Conservation (phyloP, 2,797 vertebrate genomes). For the Coreius guichenoti region DNA sequence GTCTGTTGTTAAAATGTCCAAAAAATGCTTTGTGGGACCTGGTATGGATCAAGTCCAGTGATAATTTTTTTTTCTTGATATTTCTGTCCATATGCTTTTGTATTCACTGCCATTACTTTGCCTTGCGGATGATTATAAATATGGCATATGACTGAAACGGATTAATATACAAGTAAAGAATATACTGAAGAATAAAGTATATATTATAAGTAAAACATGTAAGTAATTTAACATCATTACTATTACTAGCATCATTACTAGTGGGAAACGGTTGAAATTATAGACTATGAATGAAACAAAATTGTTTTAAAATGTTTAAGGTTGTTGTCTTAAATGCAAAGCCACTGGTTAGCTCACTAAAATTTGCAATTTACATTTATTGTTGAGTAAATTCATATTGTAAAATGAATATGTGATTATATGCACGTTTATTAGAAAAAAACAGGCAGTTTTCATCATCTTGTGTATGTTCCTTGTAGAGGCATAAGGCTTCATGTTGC, state of each 20-base stretch:
- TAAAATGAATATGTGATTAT: not conserved
- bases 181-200: not conserved
- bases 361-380: not conserved
- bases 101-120: not conserved
- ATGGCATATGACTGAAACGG: not conserved
- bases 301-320: not conserved
- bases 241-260: not conserved
- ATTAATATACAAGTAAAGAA: not conserved
- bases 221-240: not conserved
- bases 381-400: not conserved
- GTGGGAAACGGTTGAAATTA: not conserved
- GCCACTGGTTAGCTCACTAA: no score
- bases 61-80: not conserved
- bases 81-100: not conserved
- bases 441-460: not conserved
- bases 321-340: not conserved
- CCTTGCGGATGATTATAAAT: not conserved
- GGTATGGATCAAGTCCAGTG: not conserved
- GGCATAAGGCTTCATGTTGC: not conserved
- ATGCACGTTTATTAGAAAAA: not conserved
- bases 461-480: not conserved
- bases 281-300: not conserved
- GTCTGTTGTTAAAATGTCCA: not conserved
- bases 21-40: not conserved
- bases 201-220: not conserved